Conservation (phyloP, 2,797 vertebrate species). For the Pygocentrus nattereri region DNA sequence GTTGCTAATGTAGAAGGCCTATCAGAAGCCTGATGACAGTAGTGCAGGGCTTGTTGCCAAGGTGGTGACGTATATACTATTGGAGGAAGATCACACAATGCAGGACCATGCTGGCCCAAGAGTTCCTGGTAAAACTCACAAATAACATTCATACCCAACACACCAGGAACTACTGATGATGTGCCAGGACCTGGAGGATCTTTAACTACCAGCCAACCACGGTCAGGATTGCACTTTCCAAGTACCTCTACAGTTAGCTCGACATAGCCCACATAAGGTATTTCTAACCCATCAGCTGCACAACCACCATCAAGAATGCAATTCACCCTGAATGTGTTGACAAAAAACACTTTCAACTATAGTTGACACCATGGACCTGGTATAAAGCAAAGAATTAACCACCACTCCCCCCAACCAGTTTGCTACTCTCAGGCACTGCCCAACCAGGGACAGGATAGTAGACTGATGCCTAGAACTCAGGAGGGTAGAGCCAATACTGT, state of each 20-base stretch:
- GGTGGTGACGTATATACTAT: background rate
- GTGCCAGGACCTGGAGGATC: no score
- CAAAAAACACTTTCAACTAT: conserved; percentile 12
- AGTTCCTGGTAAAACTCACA: conserved; percentile 26
- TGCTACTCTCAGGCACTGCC: no score
- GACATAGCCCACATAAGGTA: conserved; percentile 30
- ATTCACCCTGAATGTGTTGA: background rate
- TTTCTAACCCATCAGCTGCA: conserved; percentile 37
- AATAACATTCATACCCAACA: conserved; percentile 46
- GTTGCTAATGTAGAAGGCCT: background rate
- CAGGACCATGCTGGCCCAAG: conserved; percentile 16
- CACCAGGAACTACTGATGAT: background rate
- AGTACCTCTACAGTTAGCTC: no score
- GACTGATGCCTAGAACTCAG: no score
- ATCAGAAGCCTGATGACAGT: background rate
- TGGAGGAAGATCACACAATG: conserved; percentile 21
- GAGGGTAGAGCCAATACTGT: no score
- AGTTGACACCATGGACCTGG: no score
- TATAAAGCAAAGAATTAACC: no score
- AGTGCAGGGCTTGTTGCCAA: background rate
- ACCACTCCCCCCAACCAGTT: no score
- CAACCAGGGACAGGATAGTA: no score
- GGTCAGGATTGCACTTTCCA: conserved; percentile 3
- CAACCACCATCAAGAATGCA: conserved; percentile 13
- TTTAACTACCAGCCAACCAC: no score